A percentile compares a stretch with the other conserved stretches of the same genome.
These are phyloP conservation scores for Xanthia icteritia DNA, from an alignment of 2,888 invertebrate species.

Conservation along the genomic window DNA sequence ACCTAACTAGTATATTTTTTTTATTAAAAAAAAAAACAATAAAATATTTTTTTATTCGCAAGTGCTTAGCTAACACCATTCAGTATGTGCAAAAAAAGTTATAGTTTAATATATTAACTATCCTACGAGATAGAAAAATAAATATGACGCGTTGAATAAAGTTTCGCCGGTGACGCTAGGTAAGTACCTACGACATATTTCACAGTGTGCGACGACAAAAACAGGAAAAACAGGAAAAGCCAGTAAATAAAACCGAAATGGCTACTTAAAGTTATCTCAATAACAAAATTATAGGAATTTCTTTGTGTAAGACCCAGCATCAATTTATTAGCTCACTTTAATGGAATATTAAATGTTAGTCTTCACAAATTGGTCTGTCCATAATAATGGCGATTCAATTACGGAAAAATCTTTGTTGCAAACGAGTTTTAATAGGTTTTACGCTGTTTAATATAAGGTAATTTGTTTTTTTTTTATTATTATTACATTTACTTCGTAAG, in stretches of 20 bases:
- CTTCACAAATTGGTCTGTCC: conserved; percentile 35
- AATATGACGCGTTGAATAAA: no score
- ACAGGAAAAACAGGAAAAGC: conserved; percentile 31
- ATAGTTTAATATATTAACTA: no score
- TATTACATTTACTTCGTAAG: neutral
- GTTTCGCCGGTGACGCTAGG: no score
- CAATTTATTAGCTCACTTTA: conserved; percentile 21
- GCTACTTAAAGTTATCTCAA: conserved; percentile 9
- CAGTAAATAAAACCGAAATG: conserved; percentile 27
- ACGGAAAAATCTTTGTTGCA: conserved; percentile 6
- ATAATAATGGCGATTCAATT: conserved; percentile 27
- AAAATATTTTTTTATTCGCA: no score
- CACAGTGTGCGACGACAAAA: neutral
- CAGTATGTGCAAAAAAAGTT: no score
- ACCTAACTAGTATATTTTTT: no score
- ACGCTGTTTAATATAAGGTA: neutral
- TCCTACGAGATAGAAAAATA: no score
- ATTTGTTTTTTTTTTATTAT: neutral
- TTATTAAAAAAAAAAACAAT: no score
- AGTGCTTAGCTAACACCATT: no score
- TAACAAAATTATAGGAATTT: conserved; percentile 19
- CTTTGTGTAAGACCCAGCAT: neutral
- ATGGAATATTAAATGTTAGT: conserved; percentile 31
- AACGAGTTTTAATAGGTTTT: conserved; percentile 21
- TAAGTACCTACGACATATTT: no score